Base-by-base conservation (phyloP, 2,888 invertebrate species). In the Platerodrilus igneus region DNA sequence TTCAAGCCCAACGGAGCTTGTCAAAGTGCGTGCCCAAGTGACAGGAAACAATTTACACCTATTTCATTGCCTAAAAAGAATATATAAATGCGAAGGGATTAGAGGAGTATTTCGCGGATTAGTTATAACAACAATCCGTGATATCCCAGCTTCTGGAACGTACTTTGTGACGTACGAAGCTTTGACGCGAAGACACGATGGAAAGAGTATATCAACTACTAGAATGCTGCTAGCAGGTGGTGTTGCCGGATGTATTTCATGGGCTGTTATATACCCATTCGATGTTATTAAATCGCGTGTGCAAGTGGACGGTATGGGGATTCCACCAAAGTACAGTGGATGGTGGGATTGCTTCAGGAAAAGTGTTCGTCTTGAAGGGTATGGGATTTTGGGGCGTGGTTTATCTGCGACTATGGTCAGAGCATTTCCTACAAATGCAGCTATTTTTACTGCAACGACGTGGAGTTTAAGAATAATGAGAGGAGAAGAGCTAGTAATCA, bases 391-490 rank as follows among this genome's bases (percentile, higher is more conserved):
- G 62, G 74, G 80, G 30, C 72, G 83, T 13, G 92, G 93, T 0
- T 60, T 92, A 1, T 75, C 76, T 11, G 83, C 91, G 1, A 86
- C 91, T 1, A 67, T 90, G 22, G 59, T 91, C 28, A 76, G 94
- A 23, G 93, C 94, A 0, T 94, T 95, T 66, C 89, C 94, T 1
- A 86, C 87, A 45, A 95, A 95, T 64, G 94, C 93, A 0, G 90
- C 88, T 3, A 91, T 90, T 42, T 93, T 95, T 64, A 78, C 86
- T 19, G 88, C 88, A 1, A 91, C 93, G 35, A 80, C 82, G 14
- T 86, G 83, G 82, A 79, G 82, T 2, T 77, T 89, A 64, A 72
- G 80, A 32, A 59, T 76, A 8, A 51, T 57, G 9, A 42, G 51
- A 7, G 25, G 9, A 9, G 10, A 23, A 8, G n/a, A n/a, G n/a